These are phyloP conservation scores for Drosophila neocordata DNA, from an alignment of 1,140 invertebrate genomes.

Conservation along the genomic window DNA sequence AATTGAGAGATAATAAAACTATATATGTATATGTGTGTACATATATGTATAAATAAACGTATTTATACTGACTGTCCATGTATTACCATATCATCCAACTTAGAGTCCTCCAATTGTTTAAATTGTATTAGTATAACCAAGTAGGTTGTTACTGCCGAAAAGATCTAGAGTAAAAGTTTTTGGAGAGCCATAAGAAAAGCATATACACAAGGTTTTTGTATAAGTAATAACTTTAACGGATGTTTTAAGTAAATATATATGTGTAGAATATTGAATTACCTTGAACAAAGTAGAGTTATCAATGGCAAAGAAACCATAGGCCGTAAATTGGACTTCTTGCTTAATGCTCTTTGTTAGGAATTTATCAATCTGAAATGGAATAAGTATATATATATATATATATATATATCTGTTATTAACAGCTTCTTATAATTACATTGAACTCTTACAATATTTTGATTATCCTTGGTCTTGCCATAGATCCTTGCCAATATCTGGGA, in stretches of 20 bases:
- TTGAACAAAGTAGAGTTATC: constrained; percentile 80
- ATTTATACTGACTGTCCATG: constrained; percentile 8
- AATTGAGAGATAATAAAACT: constrained; percentile 47
- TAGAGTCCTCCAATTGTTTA: constrained; percentile 79
- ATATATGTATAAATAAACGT: constrained; percentile 1
- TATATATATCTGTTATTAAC: too few species aligned
- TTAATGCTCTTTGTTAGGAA: constrained; percentile 81
- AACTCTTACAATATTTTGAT: constrained; percentile 73
- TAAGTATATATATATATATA: neutral
- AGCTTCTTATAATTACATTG: neutral
- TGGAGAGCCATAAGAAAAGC: too few species aligned
- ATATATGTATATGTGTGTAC: neutral
- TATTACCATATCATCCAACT: constrained; percentile 54
- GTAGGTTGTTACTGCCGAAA: constrained; percentile 80
- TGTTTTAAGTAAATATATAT: too few species aligned
- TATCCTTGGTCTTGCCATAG: constrained; percentile 73
- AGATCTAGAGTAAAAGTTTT: constrained; percentile 55
- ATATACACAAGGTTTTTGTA: too few species aligned
- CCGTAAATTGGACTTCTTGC: constrained; percentile 79
- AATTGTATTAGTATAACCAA: constrained; percentile 80
- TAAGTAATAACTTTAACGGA: too few species aligned
- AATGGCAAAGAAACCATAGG: constrained; percentile 80
- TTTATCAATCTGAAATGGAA: constrained; percentile 70
- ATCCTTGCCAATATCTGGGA: constrained; percentile 73
- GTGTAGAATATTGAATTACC: too few species aligned